Base-by-base conservation (phyloP, 2,888 invertebrate genomes). In the Cylloceria caligata region DNA sequence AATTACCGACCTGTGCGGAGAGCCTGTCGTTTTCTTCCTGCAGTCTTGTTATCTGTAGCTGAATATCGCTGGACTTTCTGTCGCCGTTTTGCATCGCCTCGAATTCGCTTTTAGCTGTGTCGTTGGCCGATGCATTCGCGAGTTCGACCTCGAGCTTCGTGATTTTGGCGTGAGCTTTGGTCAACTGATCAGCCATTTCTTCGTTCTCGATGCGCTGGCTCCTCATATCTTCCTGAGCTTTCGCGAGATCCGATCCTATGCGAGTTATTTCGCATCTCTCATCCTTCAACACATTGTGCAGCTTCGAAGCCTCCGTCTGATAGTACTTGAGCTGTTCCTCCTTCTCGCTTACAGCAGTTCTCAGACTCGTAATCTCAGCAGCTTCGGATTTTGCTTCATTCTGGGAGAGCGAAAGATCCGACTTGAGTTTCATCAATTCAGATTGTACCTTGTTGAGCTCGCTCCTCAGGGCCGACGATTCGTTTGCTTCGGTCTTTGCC, bases 1-100 rank as follows among this genome's bases (percentile, higher is more conserved):
- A n/a, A 21, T 49, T 49, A 72, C 75, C 3, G 6, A 94, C 93
- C 91, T 93, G 93, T 65, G 88, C 90, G 52, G 93, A 93, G 80
- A 94, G 93, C 88, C 93, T 94, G 64, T 94, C 94, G 11, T 93
- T 90, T 71, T 94, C 94, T 36, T 94, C 94, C 76, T 94, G 94
- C 16, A 94, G 87, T 85, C 93, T 94, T 21, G 94, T 94, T 39
- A 92, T 85, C 68, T 89, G 86, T 30, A 90, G 78, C 27, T 91
- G 89, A 36, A 82, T 74, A 0, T 89, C 90, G 47, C 57, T 84
- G 0, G 80, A 79, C 55, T 86, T 86, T 55, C 86, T 86, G 30
- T 87, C 86, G n/a, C 76, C 85, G 21, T 75, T 86, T 47, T 88
- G 88, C 34, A 89, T 52, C 74, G 85, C 85, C 39, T 86, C 87